Base-by-base conservation (phyloP, 2,888 invertebrate species). In the Clusia tigrina region DNA sequence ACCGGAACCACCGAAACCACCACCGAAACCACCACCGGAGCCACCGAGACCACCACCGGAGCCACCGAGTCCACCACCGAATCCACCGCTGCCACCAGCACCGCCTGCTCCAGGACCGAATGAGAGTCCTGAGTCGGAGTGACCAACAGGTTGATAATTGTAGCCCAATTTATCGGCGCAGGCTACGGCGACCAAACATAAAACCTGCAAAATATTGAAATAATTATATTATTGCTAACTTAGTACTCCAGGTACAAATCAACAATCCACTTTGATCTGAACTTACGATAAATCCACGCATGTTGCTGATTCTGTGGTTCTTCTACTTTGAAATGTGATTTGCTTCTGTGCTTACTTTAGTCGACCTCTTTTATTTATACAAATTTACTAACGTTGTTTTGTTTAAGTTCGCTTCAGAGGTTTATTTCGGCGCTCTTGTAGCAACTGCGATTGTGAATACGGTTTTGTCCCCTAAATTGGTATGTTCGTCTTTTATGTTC, bases 81-180 rank as follows among this genome's bases (percentile, higher is more conserved):
- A n/a, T n/a, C n/a, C 56, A n/a, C 69, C 68, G 24, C 77, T 70
- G 60, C 78, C 63, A 69, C 66, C 6, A 26, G 23, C 23, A n/a
- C 53, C 58, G 18, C 42, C 62, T 15, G 37, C 6, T 12, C 64
- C 77, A 55, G 79, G 77, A 61, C 56, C 62, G 23, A 78, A 78
- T 12, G 78, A 78, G 17, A 79, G 60, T 66, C 79, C 78, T 17
- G 69, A 66, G 59, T 9, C 58, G 57, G 79, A 77, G 63, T 79
- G 78, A 58, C 67, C 72, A 15, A 75, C 76, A 23, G 79, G 80
- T 54, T 68, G 67, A 62, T 80, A 79, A 71, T 79, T 78, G 62
- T 79, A 79, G 63, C 79, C 79, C 25, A 80, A 69, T 58, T 78
- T 74, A 25, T 78, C 80, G 67, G 79, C 79, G 25, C 68, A 71